A percentile compares a stretch with the other conserved stretches of the same genome.
These are phyloP conservation scores for Saguinus midas DNA, from an alignment of 2,113 vertebrate species.

Conservation along the genomic window DNA sequence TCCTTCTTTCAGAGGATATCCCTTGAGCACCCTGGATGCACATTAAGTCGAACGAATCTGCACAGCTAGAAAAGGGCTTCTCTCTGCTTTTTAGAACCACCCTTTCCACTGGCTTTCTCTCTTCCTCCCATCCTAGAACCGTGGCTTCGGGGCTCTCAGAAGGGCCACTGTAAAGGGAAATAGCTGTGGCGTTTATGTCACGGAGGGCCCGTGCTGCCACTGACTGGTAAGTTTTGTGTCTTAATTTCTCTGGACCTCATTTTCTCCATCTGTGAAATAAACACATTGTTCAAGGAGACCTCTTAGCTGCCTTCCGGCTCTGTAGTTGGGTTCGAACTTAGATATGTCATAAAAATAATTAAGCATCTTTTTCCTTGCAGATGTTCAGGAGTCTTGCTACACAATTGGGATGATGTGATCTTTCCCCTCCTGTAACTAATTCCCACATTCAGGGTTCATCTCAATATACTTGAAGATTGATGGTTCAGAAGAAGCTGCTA, in stretches of 20 bases:
- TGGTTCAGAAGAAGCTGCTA: not conserved
- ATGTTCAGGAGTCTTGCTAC: not conserved
- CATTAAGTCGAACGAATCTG: not conserved
- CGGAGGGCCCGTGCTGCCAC: not conserved
- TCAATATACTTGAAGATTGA: not conserved
- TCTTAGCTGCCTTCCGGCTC: not conserved
- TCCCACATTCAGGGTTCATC: no score
- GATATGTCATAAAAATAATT: not conserved
- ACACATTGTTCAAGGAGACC: no score
- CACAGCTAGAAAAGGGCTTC: not conserved
- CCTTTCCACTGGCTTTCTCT: no score
- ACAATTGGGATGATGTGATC: not conserved
- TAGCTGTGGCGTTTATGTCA: not conserved
- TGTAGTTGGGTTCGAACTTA: not conserved
- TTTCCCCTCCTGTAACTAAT: not conserved
- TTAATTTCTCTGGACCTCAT: not conserved
- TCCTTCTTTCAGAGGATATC: not conserved
- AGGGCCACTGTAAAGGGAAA: not conserved
- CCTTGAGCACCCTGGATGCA: not conserved
- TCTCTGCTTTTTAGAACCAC: not conserved
- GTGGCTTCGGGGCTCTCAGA: not conserved
- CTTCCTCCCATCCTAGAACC: not conserved
- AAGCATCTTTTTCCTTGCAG: not conserved
- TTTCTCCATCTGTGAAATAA: not conserved
- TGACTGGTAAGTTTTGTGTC: not conserved